Evolutionary conservation across 1,140 invertebrate species (phyloP), one percentile per base, ranked within the genome.

Genomic region (Venturia canescens): DNA sequence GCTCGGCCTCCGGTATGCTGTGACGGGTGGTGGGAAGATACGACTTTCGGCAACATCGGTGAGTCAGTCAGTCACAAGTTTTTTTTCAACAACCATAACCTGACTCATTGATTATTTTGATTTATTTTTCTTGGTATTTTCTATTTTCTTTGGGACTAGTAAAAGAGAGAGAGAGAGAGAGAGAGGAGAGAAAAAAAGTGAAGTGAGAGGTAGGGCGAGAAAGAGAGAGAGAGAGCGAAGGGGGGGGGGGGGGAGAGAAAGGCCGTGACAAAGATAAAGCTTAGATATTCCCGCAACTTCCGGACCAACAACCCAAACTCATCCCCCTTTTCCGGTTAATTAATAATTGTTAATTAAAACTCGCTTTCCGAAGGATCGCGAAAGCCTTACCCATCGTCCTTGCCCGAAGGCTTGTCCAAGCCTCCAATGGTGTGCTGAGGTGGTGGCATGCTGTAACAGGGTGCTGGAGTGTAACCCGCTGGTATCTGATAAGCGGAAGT

Each of bases 381-480:
- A 26, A n/a, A 72, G 87, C 93, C 95, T 94, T 90, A 96, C 96
- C 95, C 95, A 89, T 95, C 94, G 86, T 97, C 94, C 87, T 95
- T 96, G 88, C 94, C 94, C 27, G 93, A 90, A 6, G 93, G 92
- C 87, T 96, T 96, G 91, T 95, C 94, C 86, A 95, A 93, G 50
- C 95, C 94, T 80, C 95, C 95, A 84, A 96, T 94, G 16, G 93
- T 93, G 84, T 94, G 93, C 81, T 94, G 93, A 26, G 96, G 95
- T 27, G 96, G 96, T 82, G 96, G 96, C 96, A 97, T 97, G 75
- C 94, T 95, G 91, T 97, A 97, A 89, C 96, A 97, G 34, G 95
- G 94, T 67, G 93, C 93, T 44, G 95, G 94, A 16, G 94, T 94
- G 90, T 97, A 97, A 29, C 95, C 95, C 57, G 95, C 94, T 53